Percentiles rank a stretch among this genome's conserved stretches.
Conservation (phyloP, 2,888 invertebrate genomes). For the Pilophorus perplexus region DNA sequence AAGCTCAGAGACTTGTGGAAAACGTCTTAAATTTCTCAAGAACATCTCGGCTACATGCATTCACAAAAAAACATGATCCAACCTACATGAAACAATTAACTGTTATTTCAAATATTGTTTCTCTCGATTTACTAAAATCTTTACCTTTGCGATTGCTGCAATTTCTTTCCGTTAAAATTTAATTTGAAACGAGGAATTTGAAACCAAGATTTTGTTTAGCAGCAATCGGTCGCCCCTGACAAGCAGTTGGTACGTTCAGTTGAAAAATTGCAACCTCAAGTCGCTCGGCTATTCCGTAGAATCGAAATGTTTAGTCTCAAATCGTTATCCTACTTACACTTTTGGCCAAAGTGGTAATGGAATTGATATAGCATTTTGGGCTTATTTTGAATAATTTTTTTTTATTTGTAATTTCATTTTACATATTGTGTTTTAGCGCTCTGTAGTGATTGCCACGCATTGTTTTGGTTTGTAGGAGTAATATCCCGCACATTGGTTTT, state of each 20-base stretch:
- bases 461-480: not conserved
- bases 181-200: constrained; percentile 15
- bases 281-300: constrained; percentile 39
- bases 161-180: too few relatives aligned
- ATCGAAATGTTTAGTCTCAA: constrained; percentile 35
- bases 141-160: too few relatives aligned
- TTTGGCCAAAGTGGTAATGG: constrained; percentile 37
- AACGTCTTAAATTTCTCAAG: too few relatives aligned
- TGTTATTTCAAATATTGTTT: too few relatives aligned
- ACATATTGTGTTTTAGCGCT: constrained; percentile 6
- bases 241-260: constrained; percentile 35
- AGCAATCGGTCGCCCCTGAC: constrained; percentile 24
- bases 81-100: too few relatives aligned
- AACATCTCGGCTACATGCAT: too few relatives aligned
- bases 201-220: constrained; percentile 30
- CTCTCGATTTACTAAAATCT: too few relatives aligned
- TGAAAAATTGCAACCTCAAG: constrained; percentile 29
- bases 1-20: not conserved
- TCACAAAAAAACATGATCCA: too few relatives aligned
- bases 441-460: constrained; percentile 3
- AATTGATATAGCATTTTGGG: constrained; percentile 38
- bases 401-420: too few relatives aligned
- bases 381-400: not conserved
- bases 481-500: too few relatives aligned
- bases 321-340: constrained; percentile 17